Base-by-base conservation (phyloP, 37 sponge, comb jelly and placozoan species). In the Mnemiopsis leidyi region DNA sequence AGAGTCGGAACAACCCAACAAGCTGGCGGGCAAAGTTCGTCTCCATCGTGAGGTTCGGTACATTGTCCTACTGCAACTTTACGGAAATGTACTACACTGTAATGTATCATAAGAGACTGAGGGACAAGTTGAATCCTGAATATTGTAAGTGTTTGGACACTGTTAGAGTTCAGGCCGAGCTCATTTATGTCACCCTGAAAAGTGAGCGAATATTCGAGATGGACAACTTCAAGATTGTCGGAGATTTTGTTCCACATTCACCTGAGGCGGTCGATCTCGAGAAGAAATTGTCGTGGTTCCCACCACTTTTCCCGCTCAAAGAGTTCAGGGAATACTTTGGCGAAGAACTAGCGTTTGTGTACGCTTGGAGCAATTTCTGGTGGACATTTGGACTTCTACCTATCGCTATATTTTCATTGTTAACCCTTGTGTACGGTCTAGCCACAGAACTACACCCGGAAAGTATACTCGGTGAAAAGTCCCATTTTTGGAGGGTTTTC, bases 351-450 rank as follows among this genome's bases (percentile, higher is more conserved):
- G 26, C 79, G 32, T 77, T 77, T 77, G 79, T 26, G 9, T 77
- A 77, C 32, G 79, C 79, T 77, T 77, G 79, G 79, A 77, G 79
- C 18, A 77, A 77, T 32, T 77, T 33, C 33, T 77, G 79, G 79
- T 26, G 26, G 35, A 34, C 32, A 33, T 77, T 77, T 77, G 79
- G 79, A 16, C 36, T 77, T 13, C 32, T 77, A 33, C 79, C 79
- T 20, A 77, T 77, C 34, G 26, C 79, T 13, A 77, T 77, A 34
- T 18, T 32, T 3, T 26, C 79, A 33, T 77, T 31, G 26, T 1
- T 85, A 13, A 24, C 36, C 48, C 61, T 85, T 20, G 24, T 85
- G 9, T 85, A 85, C 36, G 90, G 90, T 1, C 61, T 85, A n/a
- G 36, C 36, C 1, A 77, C 79, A 77, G 18, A 28, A 34, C 32